Conservation (phyloP, 1,140 invertebrate species). For the Melanaphis sacchari region DNA sequence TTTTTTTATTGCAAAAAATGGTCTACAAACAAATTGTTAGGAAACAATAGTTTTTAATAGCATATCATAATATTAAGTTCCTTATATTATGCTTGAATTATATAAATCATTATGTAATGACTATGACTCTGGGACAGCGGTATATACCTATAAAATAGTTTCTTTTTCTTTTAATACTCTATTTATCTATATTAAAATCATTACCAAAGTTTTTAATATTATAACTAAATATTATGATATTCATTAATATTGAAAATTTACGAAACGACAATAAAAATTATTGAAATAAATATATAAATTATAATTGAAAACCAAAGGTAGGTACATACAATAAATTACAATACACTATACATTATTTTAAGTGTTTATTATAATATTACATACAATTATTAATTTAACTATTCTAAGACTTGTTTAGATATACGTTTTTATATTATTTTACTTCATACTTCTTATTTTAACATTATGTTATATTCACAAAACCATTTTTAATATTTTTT, state of each 20-base stretch:
- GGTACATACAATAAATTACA: neutral
- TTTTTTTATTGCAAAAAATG: neutral
- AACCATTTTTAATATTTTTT: neutral
- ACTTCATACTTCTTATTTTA: neutral
- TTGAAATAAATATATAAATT: neutral
- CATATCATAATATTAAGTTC: neutral
- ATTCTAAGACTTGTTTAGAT: neutral
- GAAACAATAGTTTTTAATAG: neutral
- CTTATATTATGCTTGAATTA: neutral
- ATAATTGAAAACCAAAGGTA: neutral
- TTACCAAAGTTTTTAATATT: neutral
- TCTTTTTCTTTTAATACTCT: neutral
- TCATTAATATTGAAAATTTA: neutral
- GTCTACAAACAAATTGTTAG: neutral
- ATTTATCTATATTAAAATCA: neutral
- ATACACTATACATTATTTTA: neutral
- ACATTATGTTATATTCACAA: neutral
- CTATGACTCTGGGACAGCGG: neutral
- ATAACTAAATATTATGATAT: neutral
- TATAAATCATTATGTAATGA: neutral
- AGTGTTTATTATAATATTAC: constrained; percentile 3
- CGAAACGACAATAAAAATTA: neutral
- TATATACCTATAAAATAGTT: neutral
- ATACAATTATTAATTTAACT: neutral
- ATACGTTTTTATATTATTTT: constrained; percentile 2